Percentiles rank a stretch among this genome's conserved stretches.
Evolutionary conservation across 1,140 invertebrate species (phyloP).

Genomic region (Drosophila lini): DNA sequence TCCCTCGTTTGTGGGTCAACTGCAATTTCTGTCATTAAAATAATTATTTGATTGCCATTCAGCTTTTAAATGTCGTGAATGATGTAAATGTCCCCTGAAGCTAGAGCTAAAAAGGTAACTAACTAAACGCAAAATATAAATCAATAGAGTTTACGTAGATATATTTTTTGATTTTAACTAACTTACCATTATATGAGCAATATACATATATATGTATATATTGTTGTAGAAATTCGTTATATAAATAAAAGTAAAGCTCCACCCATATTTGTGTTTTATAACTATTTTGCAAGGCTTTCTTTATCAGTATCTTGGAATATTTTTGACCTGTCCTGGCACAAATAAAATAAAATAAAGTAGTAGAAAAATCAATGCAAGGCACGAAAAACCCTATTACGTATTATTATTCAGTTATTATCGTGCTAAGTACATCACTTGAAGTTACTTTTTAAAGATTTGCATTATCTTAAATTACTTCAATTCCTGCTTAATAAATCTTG

Average conservation of each 20-base stretch:
- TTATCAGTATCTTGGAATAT: background rate
- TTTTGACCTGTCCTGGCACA: background rate
- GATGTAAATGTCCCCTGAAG: constrained; percentile 1
- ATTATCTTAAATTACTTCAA: constrained; percentile 2
- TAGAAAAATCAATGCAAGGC: background rate
- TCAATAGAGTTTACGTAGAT: background rate
- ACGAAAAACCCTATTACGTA: background rate
- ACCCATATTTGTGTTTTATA: background rate
- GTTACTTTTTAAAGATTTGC: background rate
- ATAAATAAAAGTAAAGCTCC: background rate
- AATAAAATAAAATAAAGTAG: background rate
- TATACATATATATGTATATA: no score
- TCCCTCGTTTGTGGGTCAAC: constrained; percentile 41
- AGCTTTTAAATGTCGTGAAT: constrained; percentile 20
- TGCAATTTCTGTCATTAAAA: constrained; percentile 65
- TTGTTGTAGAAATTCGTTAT: background rate
- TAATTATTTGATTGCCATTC: constrained; percentile 58
- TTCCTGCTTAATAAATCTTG: constrained; percentile 18
- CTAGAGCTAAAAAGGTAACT: background rate
- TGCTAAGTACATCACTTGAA: background rate
- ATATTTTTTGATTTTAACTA: background rate
- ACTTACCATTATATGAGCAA: background rate
- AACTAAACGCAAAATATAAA: background rate
- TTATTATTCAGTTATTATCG: no score
- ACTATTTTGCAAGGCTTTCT: background rate